Evolutionary conservation across 2,113 vertebrate genomes (phyloP), one percentile per base, ranked within the genome.

Genomic region (Epinephelus lanceolatus): DNA sequence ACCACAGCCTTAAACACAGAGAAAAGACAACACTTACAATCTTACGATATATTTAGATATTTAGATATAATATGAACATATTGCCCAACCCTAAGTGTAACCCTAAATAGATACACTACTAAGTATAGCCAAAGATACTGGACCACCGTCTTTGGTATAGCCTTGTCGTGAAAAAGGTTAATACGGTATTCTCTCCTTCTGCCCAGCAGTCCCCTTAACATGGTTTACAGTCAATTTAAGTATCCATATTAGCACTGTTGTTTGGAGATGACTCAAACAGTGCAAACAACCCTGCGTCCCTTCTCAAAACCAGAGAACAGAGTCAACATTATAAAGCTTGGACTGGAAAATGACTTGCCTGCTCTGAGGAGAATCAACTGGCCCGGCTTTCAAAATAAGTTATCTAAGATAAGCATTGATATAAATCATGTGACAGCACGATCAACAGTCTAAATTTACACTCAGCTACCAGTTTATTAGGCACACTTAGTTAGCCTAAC

Each of bases 181-280:
- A 21, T 30, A 37, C 30, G 7, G 1, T n/a, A 42, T 65, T 52
- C 55, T 23, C 37, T 80, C n/a, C 27, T 10, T 69, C 6, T 15
- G 12, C 18, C 6, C 19, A 47, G 61, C 1, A 49, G 19, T 67
- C 15, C 49, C 63, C 25, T 67, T 13, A 21, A 74, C 49, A 61
- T 51, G 15, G 13, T 3, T 17, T 25, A 73, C 57, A 86, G 47
- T 86, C 85, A 91, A 27, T 82, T 49, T 17, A 40, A 74, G 69
- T 84, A 51, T 59, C 47, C 4, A 27, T 33, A 86, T 83, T 76
- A 60, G 30, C 47, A 23, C 59, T 57, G 15, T 5, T 72, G 42
- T 67, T 74, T 52, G 27, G 17, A 8, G n/a, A 57, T 82, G 85
- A 88, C 76, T 86, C 40, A 79, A 76, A 60, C 19, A 71, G 52